These are phyloP conservation scores for Elephantulus edwardii DNA, from an alignment of 2,113 vertebrate species.

Conservation along the genomic window DNA sequence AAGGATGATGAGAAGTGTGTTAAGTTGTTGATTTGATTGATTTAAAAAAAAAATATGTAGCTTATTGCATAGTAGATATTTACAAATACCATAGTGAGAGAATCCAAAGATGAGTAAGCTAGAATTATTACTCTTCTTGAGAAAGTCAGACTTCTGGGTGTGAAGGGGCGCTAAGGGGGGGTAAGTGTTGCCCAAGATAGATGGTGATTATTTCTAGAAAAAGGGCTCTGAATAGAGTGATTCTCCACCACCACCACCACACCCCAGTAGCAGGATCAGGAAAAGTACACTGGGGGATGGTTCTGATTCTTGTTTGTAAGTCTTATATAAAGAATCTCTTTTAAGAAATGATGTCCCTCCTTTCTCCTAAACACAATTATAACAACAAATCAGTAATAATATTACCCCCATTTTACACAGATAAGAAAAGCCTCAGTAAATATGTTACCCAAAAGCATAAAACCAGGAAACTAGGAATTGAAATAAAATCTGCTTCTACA, in stretches of 20 bases:
- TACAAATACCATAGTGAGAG: background rate
- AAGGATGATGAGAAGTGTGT: no score
- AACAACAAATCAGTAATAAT: background rate
- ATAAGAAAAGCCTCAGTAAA: background rate
- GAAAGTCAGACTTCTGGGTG: background rate
- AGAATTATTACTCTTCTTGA: background rate
- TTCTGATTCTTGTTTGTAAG: background rate
- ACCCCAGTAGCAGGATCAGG: background rate
- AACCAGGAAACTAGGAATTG: slow-evolving; percentile 8
- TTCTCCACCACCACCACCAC: no score
- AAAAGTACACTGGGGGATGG: background rate
- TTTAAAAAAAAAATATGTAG: no score
- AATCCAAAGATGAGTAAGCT: background rate
- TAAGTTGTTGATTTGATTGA: no score
- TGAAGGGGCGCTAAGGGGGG: background rate
- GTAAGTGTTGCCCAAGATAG: background rate
- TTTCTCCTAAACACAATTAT: slow-evolving; percentile 22
- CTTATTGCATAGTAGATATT: no score
- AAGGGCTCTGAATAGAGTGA: background rate
- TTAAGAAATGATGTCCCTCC: background rate
- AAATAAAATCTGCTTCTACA: slow-evolving; percentile 19
- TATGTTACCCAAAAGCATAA: background rate
- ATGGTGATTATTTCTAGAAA: background rate
- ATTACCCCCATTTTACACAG: slow-evolving; percentile 1
- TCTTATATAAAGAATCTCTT: slow-evolving; percentile 11